phyloP scores from a whole-genome alignment of 2,113 vertebrate genomes.

The Mirza zaza region DNA sequence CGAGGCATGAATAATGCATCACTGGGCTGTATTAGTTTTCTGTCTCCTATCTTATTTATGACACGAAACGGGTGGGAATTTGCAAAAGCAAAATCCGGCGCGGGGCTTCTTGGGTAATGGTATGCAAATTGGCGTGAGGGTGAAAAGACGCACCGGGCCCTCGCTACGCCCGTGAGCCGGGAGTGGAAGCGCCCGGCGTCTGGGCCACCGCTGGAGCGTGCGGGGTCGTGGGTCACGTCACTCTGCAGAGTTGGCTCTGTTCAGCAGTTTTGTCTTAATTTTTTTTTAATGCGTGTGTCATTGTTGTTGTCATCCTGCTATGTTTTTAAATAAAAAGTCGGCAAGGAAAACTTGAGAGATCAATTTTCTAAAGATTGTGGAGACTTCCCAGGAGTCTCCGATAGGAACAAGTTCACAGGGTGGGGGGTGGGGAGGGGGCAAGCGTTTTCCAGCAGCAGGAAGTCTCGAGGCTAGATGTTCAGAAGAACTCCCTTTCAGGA shows the following conservation, averaged over 20 bases:
- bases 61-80: slow-evolving; percentile 80
- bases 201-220: fast-evolving
- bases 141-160: neutral
- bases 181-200: fast-evolving
- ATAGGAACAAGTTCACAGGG: neutral
- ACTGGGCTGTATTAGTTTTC: slow-evolving; percentile 77
- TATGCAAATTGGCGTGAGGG: slow-evolving; percentile 62
- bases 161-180: fast-evolving
- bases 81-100: slow-evolving; percentile 41
- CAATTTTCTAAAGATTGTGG: neutral
- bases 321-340: neutral
- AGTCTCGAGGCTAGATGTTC: neutral
- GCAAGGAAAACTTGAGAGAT: neutral
- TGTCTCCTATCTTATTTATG: slow-evolving; percentile 82
- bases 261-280: neutral
- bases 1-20: slow-evolving; percentile 83
- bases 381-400: neutral
- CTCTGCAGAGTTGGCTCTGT: neutral
- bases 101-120: slow-evolving; percentile 52
- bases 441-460: neutral
- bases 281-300: neutral
- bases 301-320: neutral
- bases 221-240: fast-evolving
- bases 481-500: neutral
- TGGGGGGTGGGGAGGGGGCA: too few species aligned